Evolutionary conservation across 2,113 vertebrate species (phyloP).

Genomic region (Clarias magur): DNA sequence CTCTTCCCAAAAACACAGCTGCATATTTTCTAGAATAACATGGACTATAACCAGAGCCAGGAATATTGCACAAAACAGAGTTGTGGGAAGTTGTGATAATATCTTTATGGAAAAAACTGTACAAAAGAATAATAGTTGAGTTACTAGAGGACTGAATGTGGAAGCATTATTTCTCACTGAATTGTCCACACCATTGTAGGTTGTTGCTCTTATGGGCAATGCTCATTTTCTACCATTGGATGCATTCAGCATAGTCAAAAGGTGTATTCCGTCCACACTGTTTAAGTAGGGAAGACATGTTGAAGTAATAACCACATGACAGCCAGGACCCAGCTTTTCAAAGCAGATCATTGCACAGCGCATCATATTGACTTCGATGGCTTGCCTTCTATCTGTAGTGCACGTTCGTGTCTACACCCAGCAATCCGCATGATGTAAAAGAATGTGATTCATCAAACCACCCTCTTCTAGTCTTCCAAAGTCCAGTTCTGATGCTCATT

Average conservation of each 20-base stretch:
- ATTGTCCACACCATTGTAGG: conserved; percentile 50
- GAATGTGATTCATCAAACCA: too few relatives aligned
- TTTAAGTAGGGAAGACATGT: too few relatives aligned
- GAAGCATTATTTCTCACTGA: conserved; percentile 51
- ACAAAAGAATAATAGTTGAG: conserved; percentile 21
- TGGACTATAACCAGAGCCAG: conserved; percentile 1
- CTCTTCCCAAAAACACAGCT: background rate
- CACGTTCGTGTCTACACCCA: too few relatives aligned
- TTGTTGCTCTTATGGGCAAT: conserved; percentile 1
- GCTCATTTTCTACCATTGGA: conserved; percentile 3
- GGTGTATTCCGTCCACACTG: too few relatives aligned
- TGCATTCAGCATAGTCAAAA: background rate
- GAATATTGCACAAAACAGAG: background rate
- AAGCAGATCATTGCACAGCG: too few relatives aligned
- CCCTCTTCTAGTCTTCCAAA: too few relatives aligned
- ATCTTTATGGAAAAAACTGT: conserved; percentile 34
- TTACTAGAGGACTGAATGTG: conserved; percentile 46
- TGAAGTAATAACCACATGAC: too few relatives aligned
- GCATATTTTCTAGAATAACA: background rate
- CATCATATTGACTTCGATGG: too few relatives aligned
- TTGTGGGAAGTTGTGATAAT: conserved; percentile 23
- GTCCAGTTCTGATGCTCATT: too few relatives aligned
- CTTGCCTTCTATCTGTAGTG: too few relatives aligned
- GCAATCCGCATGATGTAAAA: too few relatives aligned
- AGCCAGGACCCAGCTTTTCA: too few relatives aligned